These are phyloP conservation scores for Andrena praecox DNA, from an alignment of 2,888 invertebrate species.

Conservation along the genomic window DNA sequence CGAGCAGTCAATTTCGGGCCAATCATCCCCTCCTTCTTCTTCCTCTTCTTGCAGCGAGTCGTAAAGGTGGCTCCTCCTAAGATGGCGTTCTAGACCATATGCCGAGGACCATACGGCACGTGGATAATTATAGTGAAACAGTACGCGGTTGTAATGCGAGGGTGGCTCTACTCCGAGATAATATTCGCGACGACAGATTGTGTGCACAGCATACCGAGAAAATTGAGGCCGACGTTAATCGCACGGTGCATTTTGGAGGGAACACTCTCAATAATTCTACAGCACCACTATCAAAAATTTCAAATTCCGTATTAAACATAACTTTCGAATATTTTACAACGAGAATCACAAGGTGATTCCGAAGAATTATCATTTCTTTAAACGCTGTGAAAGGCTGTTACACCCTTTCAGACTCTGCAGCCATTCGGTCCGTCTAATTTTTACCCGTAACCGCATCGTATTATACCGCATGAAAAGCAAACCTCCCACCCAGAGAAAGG, in stretches of 20 bases:
- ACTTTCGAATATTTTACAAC: too few relatives aligned
- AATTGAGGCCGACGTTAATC: conserved; percentile 29
- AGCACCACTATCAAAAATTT: background rate
- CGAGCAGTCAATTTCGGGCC: conserved; percentile 48
- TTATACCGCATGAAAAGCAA: background rate
- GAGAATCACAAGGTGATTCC: background rate
- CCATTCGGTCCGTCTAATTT: background rate
- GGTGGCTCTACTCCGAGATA: conserved; percentile 45
- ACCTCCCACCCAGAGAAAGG: conserved; percentile 1
- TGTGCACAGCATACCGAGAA: conserved; percentile 27
- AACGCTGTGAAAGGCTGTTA: background rate
- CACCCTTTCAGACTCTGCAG: background rate
- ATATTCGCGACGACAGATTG: conserved; percentile 62
- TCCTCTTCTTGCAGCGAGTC: background rate
- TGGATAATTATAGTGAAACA: conserved; percentile 66
- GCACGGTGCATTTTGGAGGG: background rate
- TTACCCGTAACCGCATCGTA: background rate
- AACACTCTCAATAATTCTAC: conserved; percentile 5
- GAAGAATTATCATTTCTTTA: background rate
- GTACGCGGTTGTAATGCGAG: conserved; percentile 50
- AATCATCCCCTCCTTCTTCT: conserved; percentile 34
- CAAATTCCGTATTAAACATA: too few relatives aligned
- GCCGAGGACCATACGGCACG: conserved; percentile 60
- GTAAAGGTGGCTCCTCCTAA: conserved; percentile 45
- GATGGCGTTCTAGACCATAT: conserved; percentile 59